phyloP scores from a whole-genome alignment of 2,797 vertebrate species.

The Tokudaia tokunoshimensis region DNA sequence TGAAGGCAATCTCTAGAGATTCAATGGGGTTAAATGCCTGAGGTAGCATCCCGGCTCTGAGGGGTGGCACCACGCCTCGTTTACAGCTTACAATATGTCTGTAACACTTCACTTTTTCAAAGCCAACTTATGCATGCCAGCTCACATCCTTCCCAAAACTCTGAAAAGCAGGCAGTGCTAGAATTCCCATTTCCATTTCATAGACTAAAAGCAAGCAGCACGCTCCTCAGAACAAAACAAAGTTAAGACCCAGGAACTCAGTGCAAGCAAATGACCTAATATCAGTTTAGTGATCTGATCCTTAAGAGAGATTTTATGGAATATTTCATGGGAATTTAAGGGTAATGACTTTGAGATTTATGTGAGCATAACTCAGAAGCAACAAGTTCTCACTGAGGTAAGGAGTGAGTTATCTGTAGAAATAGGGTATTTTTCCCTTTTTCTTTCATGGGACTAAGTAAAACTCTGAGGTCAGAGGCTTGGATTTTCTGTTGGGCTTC shows the following conservation, averaged over 20 bases:
- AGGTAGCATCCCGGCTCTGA: neutral
- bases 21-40: neutral
- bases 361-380: slow-evolving; percentile 16
- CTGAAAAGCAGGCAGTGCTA: neutral
- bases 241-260: neutral
- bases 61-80: neutral
- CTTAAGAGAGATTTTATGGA: neutral
- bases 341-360: neutral
- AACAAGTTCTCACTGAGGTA: neutral
- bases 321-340: neutral
- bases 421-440: neutral
- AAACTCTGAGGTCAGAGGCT: slow-evolving; percentile 8
- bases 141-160: neutral
- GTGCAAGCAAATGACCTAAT: neutral
- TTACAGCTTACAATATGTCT: neutral
- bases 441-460: neutral
- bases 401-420: neutral
- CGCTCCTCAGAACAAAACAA: neutral
- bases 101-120: neutral
- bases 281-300: neutral
- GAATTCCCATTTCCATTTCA: neutral
- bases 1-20: neutral
- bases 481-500: neutral
- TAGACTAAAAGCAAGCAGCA: neutral
- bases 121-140: neutral